Evolutionary conservation across 2,113 vertebrate species (phyloP), one percentile per base, ranked within the genome.

Genomic region (Dicaeum eximium): DNA sequence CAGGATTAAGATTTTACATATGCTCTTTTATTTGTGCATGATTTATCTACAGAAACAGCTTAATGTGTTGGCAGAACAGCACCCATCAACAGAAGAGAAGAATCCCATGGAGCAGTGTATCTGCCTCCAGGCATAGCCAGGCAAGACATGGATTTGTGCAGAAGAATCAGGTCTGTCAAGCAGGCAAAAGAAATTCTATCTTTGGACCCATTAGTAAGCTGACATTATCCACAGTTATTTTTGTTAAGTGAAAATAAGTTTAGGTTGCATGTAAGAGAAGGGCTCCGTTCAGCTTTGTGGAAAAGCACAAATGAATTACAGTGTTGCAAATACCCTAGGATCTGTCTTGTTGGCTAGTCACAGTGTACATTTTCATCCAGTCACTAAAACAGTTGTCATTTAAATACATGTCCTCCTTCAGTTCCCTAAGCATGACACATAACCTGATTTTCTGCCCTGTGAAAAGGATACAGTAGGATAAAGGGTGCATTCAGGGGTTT

Each of bases 31-130:
- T 96, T 96, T 91, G 60, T 79, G 56, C 61, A 57, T 67, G 62
- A 92, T 95, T 96, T 95, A 95, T 94, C 87, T 96, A 75, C 57
- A 87, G 85, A 84, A 96, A 71, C 80, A 93, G 94, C 92, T 92
- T 93, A 90, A 87, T 66, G 69, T 78, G 73, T 87, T 88, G 94
- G 61, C 18, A 0, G 79, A 69, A 62, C 28, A 72, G 57, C 20
- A 1, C 27, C 56, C 70, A 88, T 92, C 73, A 93, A 44, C 42
- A 87, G 66, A 95, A 83, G 13, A 38, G 40, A 89, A 92, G 48
- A 67, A 95, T 73, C 44, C 61, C 42, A 83, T 42, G 31, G 25
- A 78, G 60, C 13, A 89, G 31, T 15, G 6, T 83, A 62, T 64
- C 54, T 86, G 90, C 73, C 83, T 91, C 38, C 72, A 92, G 86